These are phyloP conservation scores for Maniola hyperantus DNA, from an alignment of 2,888 invertebrate species.

Conservation along the genomic window DNA sequence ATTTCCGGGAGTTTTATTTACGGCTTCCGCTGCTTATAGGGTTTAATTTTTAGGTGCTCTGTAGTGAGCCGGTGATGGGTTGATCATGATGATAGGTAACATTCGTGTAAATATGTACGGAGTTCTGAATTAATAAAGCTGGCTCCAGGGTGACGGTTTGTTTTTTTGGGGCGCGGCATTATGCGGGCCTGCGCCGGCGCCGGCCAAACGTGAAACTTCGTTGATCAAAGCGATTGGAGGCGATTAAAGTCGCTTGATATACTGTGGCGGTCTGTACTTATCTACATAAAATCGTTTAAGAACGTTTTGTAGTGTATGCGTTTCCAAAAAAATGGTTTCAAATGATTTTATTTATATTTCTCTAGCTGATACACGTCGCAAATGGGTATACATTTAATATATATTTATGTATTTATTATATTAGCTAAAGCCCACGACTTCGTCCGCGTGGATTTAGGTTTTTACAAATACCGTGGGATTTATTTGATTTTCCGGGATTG, in stretches of 20 bases:
- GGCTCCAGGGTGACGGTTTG: constrained; percentile 32
- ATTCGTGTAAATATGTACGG: constrained; percentile 22
- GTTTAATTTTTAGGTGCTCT: no score
- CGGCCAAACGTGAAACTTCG: constrained; percentile 49
- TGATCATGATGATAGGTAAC: neutral
- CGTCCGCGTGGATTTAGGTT: no score
- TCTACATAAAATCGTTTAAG: constrained; percentile 20
- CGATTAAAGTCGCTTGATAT: constrained; percentile 61
- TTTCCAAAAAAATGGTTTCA: neutral
- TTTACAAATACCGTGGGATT: no score
- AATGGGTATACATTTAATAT: no score
- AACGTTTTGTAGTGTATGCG: constrained; percentile 14
- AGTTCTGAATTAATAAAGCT: constrained; percentile 22
- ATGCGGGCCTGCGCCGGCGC: constrained; percentile 62
- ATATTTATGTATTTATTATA: no score
- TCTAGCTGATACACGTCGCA: no score
- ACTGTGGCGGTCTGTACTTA: constrained; percentile 14
- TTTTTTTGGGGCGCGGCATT: constrained; percentile 41
- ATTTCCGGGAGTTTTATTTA: no score
- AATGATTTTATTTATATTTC: neutral
- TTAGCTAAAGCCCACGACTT: no score
- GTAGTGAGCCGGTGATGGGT: no score
- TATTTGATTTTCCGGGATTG: no score
- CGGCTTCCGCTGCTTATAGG: no score
- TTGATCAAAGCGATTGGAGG: constrained; percentile 69